A percentile compares a stretch with the other conserved stretches of the same genome.
Conservation (phyloP, 2,113 vertebrate species). For the Chionomys nivalis region DNA sequence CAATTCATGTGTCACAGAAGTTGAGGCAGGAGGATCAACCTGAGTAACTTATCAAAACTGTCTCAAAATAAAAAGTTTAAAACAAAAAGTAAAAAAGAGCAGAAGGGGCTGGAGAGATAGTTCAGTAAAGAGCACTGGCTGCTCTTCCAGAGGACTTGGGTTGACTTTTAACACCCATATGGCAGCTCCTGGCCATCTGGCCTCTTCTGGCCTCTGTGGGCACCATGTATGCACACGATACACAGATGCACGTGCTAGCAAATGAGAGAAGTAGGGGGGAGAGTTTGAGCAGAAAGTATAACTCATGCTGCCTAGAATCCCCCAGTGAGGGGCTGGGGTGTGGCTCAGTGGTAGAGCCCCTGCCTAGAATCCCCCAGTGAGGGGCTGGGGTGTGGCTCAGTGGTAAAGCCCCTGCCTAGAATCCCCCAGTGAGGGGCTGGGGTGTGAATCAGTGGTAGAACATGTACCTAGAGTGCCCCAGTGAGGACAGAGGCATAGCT, state of each 20-base stretch:
- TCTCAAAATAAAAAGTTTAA: not conserved
- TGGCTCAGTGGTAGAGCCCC: not conserved
- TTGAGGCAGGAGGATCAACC: not conserved
- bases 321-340: not conserved
- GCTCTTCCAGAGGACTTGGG: not conserved
- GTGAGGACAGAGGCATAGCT: not conserved
- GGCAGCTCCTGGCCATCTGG: not conserved
- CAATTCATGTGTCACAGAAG: not conserved
- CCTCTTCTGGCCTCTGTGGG: not conserved
- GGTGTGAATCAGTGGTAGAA: too few relatives aligned
- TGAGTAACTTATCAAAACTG: not conserved
- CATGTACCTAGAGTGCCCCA: too few relatives aligned
- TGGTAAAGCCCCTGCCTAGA: not conserved
- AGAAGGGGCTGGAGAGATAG: not conserved
- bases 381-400: not conserved
- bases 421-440: not conserved
- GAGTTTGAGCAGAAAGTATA: not conserved
- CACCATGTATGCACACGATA: not conserved
- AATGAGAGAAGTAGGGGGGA: fast-evolving
- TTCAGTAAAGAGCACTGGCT: not conserved
- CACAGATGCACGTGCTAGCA: not conserved
- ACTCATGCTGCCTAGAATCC: not conserved
- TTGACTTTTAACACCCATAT: not conserved
- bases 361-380: not conserved
- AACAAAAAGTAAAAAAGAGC: not conserved